A percentile compares a stretch with the other conserved stretches of the same genome.
Conservation (phyloP, 2,888 invertebrate genomes). For the Odontocolon sp. region DNA sequence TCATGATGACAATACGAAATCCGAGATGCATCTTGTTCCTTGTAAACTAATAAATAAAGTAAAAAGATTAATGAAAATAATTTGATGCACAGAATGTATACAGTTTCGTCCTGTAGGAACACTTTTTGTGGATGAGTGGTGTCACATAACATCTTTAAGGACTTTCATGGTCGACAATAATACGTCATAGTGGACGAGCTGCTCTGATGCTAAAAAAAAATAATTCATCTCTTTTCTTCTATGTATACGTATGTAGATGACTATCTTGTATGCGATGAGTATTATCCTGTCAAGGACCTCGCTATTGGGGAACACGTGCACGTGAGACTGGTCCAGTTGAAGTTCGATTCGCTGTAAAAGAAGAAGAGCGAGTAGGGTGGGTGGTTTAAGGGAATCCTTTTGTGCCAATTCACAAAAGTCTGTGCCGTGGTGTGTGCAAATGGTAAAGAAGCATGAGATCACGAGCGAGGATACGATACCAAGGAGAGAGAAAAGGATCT, state of each 20-base stretch:
- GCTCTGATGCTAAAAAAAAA: not conserved
- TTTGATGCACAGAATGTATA: conserved; percentile 33
- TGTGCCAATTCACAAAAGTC: conserved; percentile 66
- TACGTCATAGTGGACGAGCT: not conserved
- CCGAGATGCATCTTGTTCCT: conserved; percentile 23
- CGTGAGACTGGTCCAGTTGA: not conserved
- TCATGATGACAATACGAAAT: conserved; percentile 28
- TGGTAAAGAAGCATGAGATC: conserved; percentile 24
- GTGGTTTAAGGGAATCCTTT: conserved; percentile 61
- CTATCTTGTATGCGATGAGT: conserved; percentile 1
- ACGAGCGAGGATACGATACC: not conserved
- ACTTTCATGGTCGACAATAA: conserved; percentile 34
- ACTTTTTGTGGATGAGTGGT: conserved; percentile 21
- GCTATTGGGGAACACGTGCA: conserved; percentile 22
- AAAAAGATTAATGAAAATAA: not conserved
- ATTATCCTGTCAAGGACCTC: conserved; percentile 6
- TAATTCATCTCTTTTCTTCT: conserved; percentile 11
- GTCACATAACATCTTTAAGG: conserved; percentile 52
- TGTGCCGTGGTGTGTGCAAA: conserved; percentile 47
- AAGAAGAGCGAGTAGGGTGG: conserved; percentile 12
- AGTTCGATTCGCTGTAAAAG: conserved; percentile 47
- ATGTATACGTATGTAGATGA: not conserved
- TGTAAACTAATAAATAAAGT: not conserved
- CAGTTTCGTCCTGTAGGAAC: not conserved
- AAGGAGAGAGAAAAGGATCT: conserved; percentile 9